Base-by-base conservation (phyloP, 2,888 invertebrate genomes). In the Lithodes maja region DNA sequence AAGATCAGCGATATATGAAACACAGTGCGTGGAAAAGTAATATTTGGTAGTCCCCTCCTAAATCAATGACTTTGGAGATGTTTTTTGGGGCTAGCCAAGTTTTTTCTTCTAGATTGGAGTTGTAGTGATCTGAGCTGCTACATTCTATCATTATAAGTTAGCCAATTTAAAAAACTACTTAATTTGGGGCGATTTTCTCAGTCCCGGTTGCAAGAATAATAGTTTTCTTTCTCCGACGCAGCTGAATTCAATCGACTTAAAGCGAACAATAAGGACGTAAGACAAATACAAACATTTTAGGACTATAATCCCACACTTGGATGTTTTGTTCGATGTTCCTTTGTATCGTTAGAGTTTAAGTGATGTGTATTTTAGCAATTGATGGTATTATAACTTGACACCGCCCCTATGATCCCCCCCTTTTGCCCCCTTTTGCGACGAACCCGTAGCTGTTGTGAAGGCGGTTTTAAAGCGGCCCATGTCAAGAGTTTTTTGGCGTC, bases 331-430 rank as follows among this genome's bases (percentile, higher is more conserved):
- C 15, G 17, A 17, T 71, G 71, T 71, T 71, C 71, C 17, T 12
- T 71, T 71, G 71, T 71, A 71, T 71, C n/a, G 71, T 71, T 71
- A 71, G 71, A 71, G 5, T 71, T 71, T 71, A 71, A n/a, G 71
- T 71, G 71, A 17, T 71, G 71, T 71, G 71, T 61, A 17, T 71
- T 71, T 71, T 71, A 71, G 17, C 71, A 71, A 71, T 17, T 71
- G 71, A 71, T 71, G 15, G 71, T 71, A 71, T 71, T 5, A n/a
- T n/a, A 71, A 71, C 71, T 71, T 17, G 33, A 33, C 33, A 33
- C 33, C 33, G 33, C 33, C 33, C 33, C 33, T 33, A 33, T 33
- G 33, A 71, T n/a, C 71, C 71, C 17, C 71, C 71, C 71, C 17
- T 71, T 71, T 5, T 17, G 9, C 68, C 68, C 68, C 15, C 15